Base-by-base conservation (phyloP, 2,797 vertebrate species). In the Tapirus indicus region DNA sequence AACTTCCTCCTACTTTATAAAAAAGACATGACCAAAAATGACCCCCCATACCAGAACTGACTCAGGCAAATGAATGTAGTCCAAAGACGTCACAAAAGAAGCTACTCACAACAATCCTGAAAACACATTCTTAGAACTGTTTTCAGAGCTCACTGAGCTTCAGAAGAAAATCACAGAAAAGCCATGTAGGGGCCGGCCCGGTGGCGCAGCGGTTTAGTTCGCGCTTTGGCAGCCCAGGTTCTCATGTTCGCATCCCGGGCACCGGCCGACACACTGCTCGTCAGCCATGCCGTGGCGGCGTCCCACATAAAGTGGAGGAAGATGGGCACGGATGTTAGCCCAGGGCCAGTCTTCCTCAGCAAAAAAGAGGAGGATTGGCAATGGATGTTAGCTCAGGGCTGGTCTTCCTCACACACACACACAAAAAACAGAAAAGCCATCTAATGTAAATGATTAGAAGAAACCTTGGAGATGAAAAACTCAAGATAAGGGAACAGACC, bases 121-220 rank as follows among this genome's bases (percentile, higher is more conserved):
- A 89, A 78, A 56, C 29, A 29, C 23, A 79, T 72, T 92, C 27
- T 88, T 78, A 49, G 16, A 92, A 71, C 49, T 91, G 29, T 71
- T n/a, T 78, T 88, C 77, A 95, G 54, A 52, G 32, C 20, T 79
- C 58, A 95, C 2, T 69, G n/a, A 88, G 62, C 29, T 79, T 89
- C 18, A 62, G 12, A 58, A 85, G 38, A 92, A 84, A 92, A 89
- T 72, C 56, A 79, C 0, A 92, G 44, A 96, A 92, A 84, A 95
- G 29, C 9, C n/a, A 20, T 6, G 13, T 58, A 38, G 38, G 38
- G 38, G 38, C 38, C 38, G 4, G 38, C 38, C 38, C 38, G 38
- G 38, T 38, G 38, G 38, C 38, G 38, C 38, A 38, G 38, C 38
- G 4, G 38, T 38, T 38, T 38, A 38, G 38, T 38, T 38, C 38